phyloP scores from a whole-genome alignment of 2,113 vertebrate genomes.

The Polypterus senegalus region DNA sequence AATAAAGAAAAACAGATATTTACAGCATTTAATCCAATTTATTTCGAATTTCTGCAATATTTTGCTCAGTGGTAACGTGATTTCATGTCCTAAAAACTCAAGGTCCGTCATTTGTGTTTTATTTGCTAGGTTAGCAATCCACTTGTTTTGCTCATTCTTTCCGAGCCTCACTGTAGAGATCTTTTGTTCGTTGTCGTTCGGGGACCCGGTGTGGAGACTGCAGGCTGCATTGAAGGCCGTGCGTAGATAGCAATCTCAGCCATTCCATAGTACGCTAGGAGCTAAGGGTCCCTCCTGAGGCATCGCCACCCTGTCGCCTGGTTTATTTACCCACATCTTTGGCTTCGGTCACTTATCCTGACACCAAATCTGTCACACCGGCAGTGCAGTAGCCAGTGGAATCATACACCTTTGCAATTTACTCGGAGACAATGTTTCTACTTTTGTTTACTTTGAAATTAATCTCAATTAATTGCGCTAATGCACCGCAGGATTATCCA shows the following conservation, averaged over 20 bases:
- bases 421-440: constrained; percentile 37
- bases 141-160: not conserved
- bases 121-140: no score
- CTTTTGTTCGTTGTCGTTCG: constrained; percentile 28
- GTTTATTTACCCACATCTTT: constrained; percentile 54
- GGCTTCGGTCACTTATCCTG: constrained; percentile 51
- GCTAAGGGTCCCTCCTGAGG: constrained; percentile 44
- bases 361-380: constrained; percentile 55
- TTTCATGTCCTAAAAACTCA: no score
- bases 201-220: constrained; percentile 24
- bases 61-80: no score
- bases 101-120: no score
- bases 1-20: no score
- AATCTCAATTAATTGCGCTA: constrained; percentile 47
- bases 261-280: constrained; percentile 27
- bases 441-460: constrained; percentile 48
- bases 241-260: constrained; percentile 53
- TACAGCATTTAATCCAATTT: no score
- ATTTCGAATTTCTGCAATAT: no score
- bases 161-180: constrained; percentile 17
- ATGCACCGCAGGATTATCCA: constrained; percentile 5
- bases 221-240: constrained; percentile 41
- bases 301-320: constrained; percentile 59
- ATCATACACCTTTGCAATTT: constrained; percentile 39
- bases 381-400: constrained; percentile 45